A percentile compares a stretch with the other conserved stretches of the same genome.
Conservation (phyloP, 35 echinoderm and acorn worm species). For the Eucidaris tribuloides region DNA sequence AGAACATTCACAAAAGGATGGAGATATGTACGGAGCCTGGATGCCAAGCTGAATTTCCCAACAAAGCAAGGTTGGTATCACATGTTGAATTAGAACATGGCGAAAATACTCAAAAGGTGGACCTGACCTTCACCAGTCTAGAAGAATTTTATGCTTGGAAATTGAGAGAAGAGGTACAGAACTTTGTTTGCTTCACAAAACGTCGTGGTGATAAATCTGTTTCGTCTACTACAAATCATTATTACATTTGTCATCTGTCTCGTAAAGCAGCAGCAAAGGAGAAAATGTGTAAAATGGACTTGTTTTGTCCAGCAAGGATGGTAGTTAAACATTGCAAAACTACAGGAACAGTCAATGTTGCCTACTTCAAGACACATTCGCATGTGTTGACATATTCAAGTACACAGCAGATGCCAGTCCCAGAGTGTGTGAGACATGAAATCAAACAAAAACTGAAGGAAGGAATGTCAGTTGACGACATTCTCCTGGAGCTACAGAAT, state of each 20-base stretch:
- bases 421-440: neutral
- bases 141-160: conserved; percentile 18
- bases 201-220: neutral
- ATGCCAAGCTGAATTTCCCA: neutral
- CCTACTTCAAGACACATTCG: neutral
- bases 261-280: neutral
- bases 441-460: conserved; percentile 6
- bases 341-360: neutral
- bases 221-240: neutral
- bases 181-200: conserved; percentile 24
- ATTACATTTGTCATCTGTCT: neutral
- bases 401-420: neutral
- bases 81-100: neutral
- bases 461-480: neutral
- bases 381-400: neutral
- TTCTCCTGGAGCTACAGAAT: neutral
- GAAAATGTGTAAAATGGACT: neutral
- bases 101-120: neutral
- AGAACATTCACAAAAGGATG: conserved; percentile 4
- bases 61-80: neutral
- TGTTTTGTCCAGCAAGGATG: neutral
- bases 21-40: neutral
- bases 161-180: conserved; percentile 12
- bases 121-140: neutral
- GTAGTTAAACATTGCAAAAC: neutral